Evolutionary conservation across 2,113 vertebrate species (phyloP).

Genomic region (Suncus etruscus): DNA sequence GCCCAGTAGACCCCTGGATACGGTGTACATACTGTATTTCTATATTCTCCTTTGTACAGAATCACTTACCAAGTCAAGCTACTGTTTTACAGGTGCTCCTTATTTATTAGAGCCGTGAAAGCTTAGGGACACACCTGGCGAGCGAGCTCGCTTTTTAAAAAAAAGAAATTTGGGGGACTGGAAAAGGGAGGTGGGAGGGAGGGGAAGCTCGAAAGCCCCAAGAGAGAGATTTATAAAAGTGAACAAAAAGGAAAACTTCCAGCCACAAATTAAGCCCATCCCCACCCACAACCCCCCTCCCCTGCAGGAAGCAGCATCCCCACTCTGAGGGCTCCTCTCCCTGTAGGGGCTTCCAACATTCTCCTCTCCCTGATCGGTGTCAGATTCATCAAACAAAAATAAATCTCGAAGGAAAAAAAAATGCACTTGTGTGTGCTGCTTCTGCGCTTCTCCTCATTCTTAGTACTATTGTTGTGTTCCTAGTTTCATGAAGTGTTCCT

Average conservation of each 20-base stretch:
- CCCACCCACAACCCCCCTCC: slow-evolving; percentile 64
- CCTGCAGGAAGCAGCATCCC: slow-evolving; percentile 78
- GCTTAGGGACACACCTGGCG: slow-evolving; percentile 88
- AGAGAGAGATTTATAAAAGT: slow-evolving; percentile 86
- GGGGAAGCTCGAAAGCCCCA: slow-evolving; percentile 80
- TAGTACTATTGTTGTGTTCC: slow-evolving; percentile 55
- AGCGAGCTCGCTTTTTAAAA: slow-evolving; percentile 90
- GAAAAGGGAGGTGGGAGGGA: slow-evolving; percentile 70
- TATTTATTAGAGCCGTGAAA: slow-evolving; percentile 92
- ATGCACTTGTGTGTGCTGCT: slow-evolving; percentile 86
- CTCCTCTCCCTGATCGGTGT: slow-evolving; percentile 87
- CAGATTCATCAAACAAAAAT: slow-evolving; percentile 91
- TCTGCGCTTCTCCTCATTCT: slow-evolving; percentile 79
- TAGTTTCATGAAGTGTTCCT: slow-evolving; percentile 62
- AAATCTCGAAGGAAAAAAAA: slow-evolving; percentile 89
- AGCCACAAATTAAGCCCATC: slow-evolving; percentile 63
- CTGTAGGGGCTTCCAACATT: slow-evolving; percentile 81
- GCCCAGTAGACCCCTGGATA: slow-evolving; percentile 84
- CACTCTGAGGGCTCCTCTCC: slow-evolving; percentile 74
- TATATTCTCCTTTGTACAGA: slow-evolving; percentile 91
- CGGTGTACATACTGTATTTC: slow-evolving; percentile 93
- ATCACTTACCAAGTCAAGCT: slow-evolving; percentile 90
- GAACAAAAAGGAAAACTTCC: slow-evolving; percentile 75
- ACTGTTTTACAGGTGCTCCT: slow-evolving; percentile 92
- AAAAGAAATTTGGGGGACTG: slow-evolving; percentile 79